phyloP scores from a whole-genome alignment of 2,888 invertebrate species.

The Melikaiella ostensackeni region DNA sequence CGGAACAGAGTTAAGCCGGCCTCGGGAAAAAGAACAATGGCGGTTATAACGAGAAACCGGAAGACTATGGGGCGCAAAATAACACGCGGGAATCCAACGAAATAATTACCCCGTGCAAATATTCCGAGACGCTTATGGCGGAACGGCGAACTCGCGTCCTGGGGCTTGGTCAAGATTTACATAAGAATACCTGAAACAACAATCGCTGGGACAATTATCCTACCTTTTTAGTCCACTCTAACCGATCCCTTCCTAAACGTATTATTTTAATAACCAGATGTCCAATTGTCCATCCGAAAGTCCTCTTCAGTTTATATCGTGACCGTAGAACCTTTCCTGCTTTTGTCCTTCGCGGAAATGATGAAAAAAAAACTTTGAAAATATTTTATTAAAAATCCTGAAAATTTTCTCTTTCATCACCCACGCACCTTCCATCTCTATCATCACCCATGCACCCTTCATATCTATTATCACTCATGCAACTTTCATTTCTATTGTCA shows the following conservation, averaged over 20 bases:
- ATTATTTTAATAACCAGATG: constrained; percentile 70
- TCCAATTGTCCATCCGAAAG: constrained; percentile 61
- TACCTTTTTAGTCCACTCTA: constrained; percentile 64
- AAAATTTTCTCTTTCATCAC: no score
- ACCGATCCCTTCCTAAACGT: constrained; percentile 56
- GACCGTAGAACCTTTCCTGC: neutral
- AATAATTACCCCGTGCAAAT: constrained; percentile 74
- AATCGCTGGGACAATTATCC: constrained; percentile 73
- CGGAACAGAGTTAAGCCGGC: constrained; percentile 54
- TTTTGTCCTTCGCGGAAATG: neutral
- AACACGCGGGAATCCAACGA: constrained; percentile 66
- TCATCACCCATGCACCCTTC: no score
- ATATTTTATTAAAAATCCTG: no score
- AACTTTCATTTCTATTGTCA: no score
- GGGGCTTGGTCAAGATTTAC: constrained; percentile 72
- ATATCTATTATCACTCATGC: no score
- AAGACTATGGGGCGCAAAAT: constrained; percentile 57
- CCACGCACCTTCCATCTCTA: no score
- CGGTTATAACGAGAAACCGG: constrained; percentile 59
- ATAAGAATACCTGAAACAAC: constrained; percentile 74
- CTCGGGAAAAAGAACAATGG: constrained; percentile 63
- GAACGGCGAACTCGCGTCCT: constrained; percentile 41
- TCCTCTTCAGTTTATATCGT: constrained; percentile 46
- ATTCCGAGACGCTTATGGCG: constrained; percentile 59
- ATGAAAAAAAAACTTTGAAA: no score